phyloP scores from a whole-genome alignment of 1,140 invertebrate species.

The Dinothrombium tinctorium region DNA sequence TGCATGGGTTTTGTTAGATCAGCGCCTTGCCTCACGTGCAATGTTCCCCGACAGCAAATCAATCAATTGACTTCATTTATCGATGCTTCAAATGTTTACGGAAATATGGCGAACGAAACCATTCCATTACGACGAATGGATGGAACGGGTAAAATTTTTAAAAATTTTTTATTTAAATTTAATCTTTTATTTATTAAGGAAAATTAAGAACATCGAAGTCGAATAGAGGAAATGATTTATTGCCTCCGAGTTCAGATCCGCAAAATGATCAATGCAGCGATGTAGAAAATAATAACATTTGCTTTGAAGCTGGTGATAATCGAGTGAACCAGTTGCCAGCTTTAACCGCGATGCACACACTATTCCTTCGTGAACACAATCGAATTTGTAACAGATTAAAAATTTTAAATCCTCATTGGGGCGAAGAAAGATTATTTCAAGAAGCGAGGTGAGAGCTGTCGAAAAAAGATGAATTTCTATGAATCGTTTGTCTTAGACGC shows the following conservation, averaged over 20 bases:
- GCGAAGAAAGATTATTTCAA: slow-evolving; percentile 28
- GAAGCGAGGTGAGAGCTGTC: too few relatives aligned
- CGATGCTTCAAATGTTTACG: slow-evolving; percentile 56
- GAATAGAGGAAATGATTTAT: slow-evolving; percentile 17
- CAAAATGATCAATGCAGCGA: slow-evolving; percentile 13
- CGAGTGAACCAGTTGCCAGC: slow-evolving; percentile 31
- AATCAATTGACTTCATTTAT: slow-evolving; percentile 79
- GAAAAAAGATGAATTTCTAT: slow-evolving; percentile 11
- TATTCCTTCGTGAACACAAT: slow-evolving; percentile 24
- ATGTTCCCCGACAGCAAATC: slow-evolving; percentile 63
- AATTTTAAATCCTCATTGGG: slow-evolving; percentile 23
- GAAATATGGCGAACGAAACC: slow-evolving; percentile 23
- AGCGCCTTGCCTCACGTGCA: slow-evolving; percentile 8
- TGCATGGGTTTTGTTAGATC: slow-evolving; percentile 12
- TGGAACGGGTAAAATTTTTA: too few relatives aligned
- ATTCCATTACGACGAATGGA: slow-evolving; percentile 15
- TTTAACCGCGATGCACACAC: slow-evolving; percentile 29
- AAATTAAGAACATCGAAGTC: background rate
- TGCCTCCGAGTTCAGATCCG: slow-evolving; percentile 11
- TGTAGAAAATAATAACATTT: too few relatives aligned
- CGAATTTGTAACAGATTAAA: slow-evolving; percentile 19
- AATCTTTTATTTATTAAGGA: too few relatives aligned
- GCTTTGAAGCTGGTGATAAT: slow-evolving; percentile 21
- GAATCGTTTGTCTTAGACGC: too few relatives aligned
- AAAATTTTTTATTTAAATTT: too few relatives aligned